phyloP scores from a whole-genome alignment of 1,140 invertebrate species.

The Apis dorsata region DNA sequence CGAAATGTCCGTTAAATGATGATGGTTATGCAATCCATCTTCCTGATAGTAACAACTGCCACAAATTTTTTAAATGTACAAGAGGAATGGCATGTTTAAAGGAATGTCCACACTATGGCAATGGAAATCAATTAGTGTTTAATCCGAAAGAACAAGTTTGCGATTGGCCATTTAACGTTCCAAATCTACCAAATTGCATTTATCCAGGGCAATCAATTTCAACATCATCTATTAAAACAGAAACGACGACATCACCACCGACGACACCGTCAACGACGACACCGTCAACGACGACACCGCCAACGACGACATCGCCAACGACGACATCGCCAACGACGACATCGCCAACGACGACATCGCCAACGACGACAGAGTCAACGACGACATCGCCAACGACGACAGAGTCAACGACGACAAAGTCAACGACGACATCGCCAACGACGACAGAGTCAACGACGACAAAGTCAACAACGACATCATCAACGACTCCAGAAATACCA shows the following conservation, averaged over 20 bases:
- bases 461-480: fast-evolving
- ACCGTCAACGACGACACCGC: not conserved
- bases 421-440: not conserved
- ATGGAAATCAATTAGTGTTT: not conserved
- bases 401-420: fast-evolving
- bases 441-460: not conserved
- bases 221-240: fast-evolving
- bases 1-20: conserved; percentile 29
- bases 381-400: not conserved
- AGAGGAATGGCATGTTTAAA: not conserved
- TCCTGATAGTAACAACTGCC: conserved; percentile 61
- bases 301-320: fast-evolving
- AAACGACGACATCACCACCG: fast-evolving
- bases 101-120: conserved; percentile 50
- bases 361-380: not conserved
- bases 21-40: conserved; percentile 28
- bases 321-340: fast-evolving
- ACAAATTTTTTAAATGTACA: conserved; percentile 70
- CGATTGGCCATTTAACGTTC: conserved; percentile 3
- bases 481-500: too few relatives aligned
- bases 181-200: too few relatives aligned
- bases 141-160: not conserved
- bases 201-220: not conserved
- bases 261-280: not conserved
- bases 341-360: not conserved